These are phyloP conservation scores for Florisuga fusca DNA, from an alignment of 2,797 vertebrate species.

Conservation along the genomic window DNA sequence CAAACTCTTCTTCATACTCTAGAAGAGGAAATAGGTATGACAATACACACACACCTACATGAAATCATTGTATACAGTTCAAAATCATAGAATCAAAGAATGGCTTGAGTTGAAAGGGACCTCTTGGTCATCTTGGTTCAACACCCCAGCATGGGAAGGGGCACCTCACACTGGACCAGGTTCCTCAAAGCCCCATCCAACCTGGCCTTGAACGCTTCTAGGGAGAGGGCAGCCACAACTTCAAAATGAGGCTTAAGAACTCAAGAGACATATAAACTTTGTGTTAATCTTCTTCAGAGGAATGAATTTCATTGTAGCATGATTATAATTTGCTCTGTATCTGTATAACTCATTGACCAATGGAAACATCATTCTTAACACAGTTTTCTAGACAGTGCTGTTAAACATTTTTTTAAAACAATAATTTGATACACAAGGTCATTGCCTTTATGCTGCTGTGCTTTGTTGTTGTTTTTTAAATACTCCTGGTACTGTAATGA, in stretches of 20 bases:
- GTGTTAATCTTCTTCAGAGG: not conserved
- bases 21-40: not conserved
- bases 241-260: not conserved
- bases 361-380: not conserved
- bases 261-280: not conserved
- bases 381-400: not conserved
- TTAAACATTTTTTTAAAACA: not conserved
- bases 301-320: not conserved
- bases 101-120: too few species aligned
- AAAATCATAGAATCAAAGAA: not conserved
- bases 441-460: not conserved
- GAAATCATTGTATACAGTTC: not conserved
- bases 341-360: not conserved
- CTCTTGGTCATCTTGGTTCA: not conserved
- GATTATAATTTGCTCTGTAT: not conserved
- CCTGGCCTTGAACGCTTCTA: too few species aligned
- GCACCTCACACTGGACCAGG: too few species aligned
- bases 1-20: not conserved
- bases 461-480: not conserved
- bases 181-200: too few species aligned
- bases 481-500: not conserved
- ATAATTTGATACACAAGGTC: not conserved
- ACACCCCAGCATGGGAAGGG: not conserved
- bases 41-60: not conserved
- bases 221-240: too few species aligned